Evolutionary conservation across 2,797 vertebrate species (phyloP).

Genomic region (Ara ararauna): DNA sequence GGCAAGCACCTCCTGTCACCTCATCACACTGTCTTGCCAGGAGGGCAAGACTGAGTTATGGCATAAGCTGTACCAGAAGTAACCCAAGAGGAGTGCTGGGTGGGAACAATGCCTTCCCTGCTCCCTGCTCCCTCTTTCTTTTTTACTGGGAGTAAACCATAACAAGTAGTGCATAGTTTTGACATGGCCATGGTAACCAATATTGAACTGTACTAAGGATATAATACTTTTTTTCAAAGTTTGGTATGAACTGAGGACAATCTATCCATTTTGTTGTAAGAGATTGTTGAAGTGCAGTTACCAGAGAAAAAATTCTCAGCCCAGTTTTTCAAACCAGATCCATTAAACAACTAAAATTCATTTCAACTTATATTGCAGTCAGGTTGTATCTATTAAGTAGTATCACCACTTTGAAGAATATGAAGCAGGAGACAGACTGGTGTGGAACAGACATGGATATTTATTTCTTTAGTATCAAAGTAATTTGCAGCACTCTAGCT

Average conservation of each 20-base stretch:
- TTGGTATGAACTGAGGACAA: not conserved
- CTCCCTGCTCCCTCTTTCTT: not conserved
- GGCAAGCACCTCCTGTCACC: not conserved
- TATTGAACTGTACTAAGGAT: not conserved
- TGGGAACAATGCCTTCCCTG: not conserved
- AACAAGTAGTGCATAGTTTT: not conserved
- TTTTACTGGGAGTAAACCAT: not conserved
- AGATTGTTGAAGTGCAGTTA: not conserved
- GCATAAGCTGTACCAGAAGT: not conserved
- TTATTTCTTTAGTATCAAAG: conserved; percentile 21
- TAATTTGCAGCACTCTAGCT: conserved; percentile 16
- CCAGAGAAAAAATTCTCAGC: not conserved
- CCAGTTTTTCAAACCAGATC: not conserved
- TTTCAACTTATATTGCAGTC: not conserved
- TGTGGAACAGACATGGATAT: not conserved
- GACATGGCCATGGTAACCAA: not conserved
- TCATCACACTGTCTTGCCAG: no score
- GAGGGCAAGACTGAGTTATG: not conserved
- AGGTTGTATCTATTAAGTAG: not conserved
- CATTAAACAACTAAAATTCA: not conserved
- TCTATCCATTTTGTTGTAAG: not conserved
- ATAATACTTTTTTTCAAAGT: not conserved
- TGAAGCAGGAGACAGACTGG: not conserved
- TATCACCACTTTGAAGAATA: not conserved
- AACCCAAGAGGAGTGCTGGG: not conserved